Percentiles rank a stretch among this genome's conserved stretches.
Evolutionary conservation across 1,140 invertebrate species (phyloP).

Genomic region (Radopholus similis): DNA sequence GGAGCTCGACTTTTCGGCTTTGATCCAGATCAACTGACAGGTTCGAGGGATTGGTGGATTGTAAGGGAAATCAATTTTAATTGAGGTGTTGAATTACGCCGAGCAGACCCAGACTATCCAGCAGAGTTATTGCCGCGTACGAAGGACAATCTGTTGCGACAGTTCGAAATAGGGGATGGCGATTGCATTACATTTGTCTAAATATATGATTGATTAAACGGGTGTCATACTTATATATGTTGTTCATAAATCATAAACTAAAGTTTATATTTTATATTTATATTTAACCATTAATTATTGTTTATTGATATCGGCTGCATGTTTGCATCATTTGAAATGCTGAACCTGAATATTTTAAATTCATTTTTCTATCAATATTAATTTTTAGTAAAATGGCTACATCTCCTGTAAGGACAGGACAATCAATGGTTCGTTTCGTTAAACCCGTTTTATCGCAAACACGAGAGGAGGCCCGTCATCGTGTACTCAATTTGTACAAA

Average conservation of each 20-base stretch:
- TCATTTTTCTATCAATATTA: no score
- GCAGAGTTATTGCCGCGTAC: slow-evolving; percentile 20
- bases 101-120: slow-evolving; percentile 9
- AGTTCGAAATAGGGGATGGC: slow-evolving; percentile 29
- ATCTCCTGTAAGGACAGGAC: no score
- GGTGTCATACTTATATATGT: no score
- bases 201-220: no score
- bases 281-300: no score
- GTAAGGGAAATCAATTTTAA: not conserved
- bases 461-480: not conserved
- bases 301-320: no score
- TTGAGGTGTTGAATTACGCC: slow-evolving; percentile 14
- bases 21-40: slow-evolving; percentile 15
- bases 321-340: no score
- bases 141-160: slow-evolving; percentile 32
- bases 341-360: no score
- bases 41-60: not conserved
- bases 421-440: slow-evolving; percentile 14
- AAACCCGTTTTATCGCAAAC: slow-evolving; percentile 7
- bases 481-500: slow-evolving; percentile 8
- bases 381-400: no score
- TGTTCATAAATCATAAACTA: no score
- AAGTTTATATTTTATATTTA: no score
- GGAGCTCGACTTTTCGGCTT: slow-evolving; percentile 23
- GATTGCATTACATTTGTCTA: slow-evolving; percentile 13